Evolutionary conservation across 2,888 invertebrate genomes (phyloP), one percentile per base, ranked within the genome.

Genomic region (Thereva nobilitata): DNA sequence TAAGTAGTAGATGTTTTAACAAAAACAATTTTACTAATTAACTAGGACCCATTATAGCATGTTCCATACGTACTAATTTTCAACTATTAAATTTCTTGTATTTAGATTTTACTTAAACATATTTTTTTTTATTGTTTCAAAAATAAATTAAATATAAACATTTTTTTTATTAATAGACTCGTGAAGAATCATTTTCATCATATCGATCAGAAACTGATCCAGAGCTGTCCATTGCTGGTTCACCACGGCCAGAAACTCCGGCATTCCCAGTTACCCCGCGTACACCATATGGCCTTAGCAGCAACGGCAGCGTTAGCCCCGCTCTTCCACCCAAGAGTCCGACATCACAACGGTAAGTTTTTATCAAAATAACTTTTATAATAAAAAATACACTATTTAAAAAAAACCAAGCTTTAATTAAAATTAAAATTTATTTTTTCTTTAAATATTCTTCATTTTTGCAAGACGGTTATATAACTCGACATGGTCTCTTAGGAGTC

Each of bases 221-320:
- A 23, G 84, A 85, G 69, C 83, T 86, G 75, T 86, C 87, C 53
- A 81, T 83, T 9, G 82, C 82, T 69, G 83, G 84, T 63, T 83
- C 83, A 41, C 84, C 86, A 70, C 85, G 93, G 68, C 92, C 94
- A 37, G 92, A 93, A 78, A 96, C 96, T 34, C 96, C 97, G 50
- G 92, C 92, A 65, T 97, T 97, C 84, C 96, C 97, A 68, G 93
- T 94, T 65, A 91, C 92, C 75, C 93, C 94, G 67, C 88, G 93
- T 74, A 95, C 94, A 5, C 95, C 94, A 9, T 91, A 91, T 83
- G 89, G 72, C 0, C 64, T 72, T 4, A 73, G 61, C 42, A 68
- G 74, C 5, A 91, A 91, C 76, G 90, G 91, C 76, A 85, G 88
- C 53, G 87, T 89, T 67, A 86, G 86, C 67, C 87, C 89, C 65